Evolutionary conservation across 2,797 vertebrate genomes (phyloP).

Genomic region (Argentina silus): DNA sequence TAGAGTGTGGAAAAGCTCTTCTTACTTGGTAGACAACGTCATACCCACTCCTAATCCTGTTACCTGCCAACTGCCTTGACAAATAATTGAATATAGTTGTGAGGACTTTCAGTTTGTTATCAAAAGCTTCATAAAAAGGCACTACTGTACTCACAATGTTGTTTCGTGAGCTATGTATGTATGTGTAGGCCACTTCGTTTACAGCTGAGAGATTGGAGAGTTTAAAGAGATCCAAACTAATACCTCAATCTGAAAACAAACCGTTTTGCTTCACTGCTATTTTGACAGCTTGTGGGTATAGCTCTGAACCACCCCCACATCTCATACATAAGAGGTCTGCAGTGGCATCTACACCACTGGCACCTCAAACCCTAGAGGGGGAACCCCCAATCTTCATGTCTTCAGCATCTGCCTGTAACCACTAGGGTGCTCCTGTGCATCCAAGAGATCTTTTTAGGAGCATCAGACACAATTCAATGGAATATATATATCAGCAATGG

Average conservation of each 20-base stretch:
- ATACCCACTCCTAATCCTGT: neutral
- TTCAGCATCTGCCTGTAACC: no score
- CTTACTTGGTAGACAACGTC: neutral
- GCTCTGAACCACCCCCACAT: neutral
- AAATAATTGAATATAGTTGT: neutral
- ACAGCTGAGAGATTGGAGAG: slow-evolving; percentile 22
- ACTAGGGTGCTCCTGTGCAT: no score
- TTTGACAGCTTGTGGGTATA: slow-evolving; percentile 23
- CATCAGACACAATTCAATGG: no score
- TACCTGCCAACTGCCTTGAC: neutral
- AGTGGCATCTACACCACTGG: neutral
- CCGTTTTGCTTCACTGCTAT: slow-evolving; percentile 44
- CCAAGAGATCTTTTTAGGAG: no score
- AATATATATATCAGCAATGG: no score
- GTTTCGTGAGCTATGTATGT: neutral
- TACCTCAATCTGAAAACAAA: slow-evolving; percentile 46
- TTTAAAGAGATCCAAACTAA: slow-evolving; percentile 48
- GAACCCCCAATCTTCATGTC: no score
- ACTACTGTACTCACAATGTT: neutral
- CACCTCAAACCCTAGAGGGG: neutral
- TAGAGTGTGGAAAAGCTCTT: neutral
- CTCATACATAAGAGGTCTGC: neutral
- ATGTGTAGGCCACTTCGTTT: slow-evolving; percentile 9
- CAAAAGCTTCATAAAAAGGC: neutral
- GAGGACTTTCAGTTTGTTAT: neutral